A percentile compares a stretch with the other conserved stretches of the same genome.
Evolutionary conservation across 2,113 vertebrate species (phyloP).

Genomic region (Rhineura floridana): DNA sequence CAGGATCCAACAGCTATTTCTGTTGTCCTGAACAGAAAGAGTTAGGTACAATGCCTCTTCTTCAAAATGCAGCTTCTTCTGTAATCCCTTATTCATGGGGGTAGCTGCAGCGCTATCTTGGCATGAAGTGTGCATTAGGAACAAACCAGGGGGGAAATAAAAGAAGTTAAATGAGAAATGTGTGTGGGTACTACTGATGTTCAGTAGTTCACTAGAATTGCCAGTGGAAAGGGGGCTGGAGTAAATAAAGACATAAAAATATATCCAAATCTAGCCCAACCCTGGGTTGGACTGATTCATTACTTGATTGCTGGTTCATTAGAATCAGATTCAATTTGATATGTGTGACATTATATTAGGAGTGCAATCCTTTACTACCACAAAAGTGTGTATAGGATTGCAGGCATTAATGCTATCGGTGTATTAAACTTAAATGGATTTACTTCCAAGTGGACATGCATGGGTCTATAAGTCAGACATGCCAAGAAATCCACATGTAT

Average conservation of each 20-base stretch:
- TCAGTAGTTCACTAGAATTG: background rate
- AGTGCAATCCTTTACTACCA: background rate
- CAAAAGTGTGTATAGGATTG: background rate
- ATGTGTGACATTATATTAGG: background rate
- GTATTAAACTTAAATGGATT: background rate
- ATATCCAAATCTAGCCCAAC: background rate
- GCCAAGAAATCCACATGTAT: no score
- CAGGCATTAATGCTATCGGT: no score
- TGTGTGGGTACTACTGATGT: slow-evolving; percentile 30
- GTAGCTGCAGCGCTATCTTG: slow-evolving; percentile 27
- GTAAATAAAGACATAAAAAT: background rate
- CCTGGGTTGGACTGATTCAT: background rate
- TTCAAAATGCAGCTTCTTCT: background rate
- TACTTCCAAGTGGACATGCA: background rate
- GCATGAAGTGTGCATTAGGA: slow-evolving; percentile 31
- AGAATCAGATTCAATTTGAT: background rate
- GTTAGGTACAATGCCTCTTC: background rate
- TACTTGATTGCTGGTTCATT: background rate
- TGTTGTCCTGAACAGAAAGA: background rate
- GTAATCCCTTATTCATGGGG: slow-evolving; percentile 29
- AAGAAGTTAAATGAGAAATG: slow-evolving; percentile 11
- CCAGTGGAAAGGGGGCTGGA: background rate
- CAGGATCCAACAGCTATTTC: background rate
- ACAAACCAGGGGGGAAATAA: slow-evolving; percentile 35
- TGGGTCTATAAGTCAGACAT: background rate